These are phyloP conservation scores for Sclerodermus sp. DNA, from an alignment of 2,888 invertebrate genomes.

Conservation along the genomic window DNA sequence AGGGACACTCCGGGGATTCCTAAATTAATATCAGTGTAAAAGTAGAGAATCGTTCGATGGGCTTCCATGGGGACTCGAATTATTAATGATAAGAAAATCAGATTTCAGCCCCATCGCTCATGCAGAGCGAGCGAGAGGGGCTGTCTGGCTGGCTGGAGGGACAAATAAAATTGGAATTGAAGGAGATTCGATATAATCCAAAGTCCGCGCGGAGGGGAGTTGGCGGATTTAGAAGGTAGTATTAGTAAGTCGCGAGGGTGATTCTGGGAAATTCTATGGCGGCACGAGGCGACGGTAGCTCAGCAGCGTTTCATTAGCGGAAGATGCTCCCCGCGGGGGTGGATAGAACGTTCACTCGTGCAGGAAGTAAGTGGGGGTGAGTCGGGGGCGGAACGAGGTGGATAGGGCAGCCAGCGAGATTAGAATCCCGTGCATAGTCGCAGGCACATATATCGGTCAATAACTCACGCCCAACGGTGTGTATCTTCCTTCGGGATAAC, in stretches of 20 bases:
- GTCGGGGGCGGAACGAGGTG: slow-evolving; percentile 35
- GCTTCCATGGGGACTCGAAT: too few species aligned
- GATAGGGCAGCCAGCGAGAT: slow-evolving; percentile 41
- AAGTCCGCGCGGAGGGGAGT: slow-evolving; percentile 10
- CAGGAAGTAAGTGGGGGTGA: slow-evolving; percentile 8
- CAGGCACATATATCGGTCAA: slow-evolving; percentile 39
- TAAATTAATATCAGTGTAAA: too few species aligned
- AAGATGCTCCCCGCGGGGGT: slow-evolving; percentile 52
- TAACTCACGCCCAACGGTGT: slow-evolving; percentile 34
- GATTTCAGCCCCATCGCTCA: too few species aligned
- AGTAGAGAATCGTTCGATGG: too few species aligned
- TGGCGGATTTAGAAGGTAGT: slow-evolving; percentile 22
- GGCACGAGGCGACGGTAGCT: slow-evolving; percentile 56
- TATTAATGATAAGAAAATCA: too few species aligned
- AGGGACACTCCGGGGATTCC: too few species aligned
- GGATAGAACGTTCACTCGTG: slow-evolving; percentile 16
- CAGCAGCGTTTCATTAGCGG: slow-evolving; percentile 57
- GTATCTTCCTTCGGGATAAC: slow-evolving; percentile 25
- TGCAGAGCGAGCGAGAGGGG: too few species aligned
- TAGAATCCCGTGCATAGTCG: slow-evolving; percentile 49
- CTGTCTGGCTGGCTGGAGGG: too few species aligned
- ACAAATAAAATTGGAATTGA: slow-evolving; percentile 29
- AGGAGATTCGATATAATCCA: slow-evolving; percentile 46
- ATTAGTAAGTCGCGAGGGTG: slow-evolving; percentile 37
- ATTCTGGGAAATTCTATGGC: slow-evolving; percentile 33